Evolutionary conservation across 2,888 invertebrate species (phyloP).

Genomic region (Ptilodon capucinus): DNA sequence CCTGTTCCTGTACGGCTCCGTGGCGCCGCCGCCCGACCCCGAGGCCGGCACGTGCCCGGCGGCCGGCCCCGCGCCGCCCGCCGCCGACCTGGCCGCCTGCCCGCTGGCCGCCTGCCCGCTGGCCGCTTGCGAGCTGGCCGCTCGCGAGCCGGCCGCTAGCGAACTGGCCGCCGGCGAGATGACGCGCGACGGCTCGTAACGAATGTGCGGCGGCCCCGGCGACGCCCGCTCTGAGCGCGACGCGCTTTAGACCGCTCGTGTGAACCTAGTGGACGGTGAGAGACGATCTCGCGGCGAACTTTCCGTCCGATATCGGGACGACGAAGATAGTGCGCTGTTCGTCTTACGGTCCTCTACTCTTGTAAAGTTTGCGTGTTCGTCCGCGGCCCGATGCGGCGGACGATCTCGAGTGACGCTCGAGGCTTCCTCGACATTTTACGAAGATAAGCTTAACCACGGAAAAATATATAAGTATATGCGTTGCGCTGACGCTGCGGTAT

Average conservation of each 20-base stretch:
- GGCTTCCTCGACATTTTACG: neutral
- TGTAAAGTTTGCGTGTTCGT: neutral
- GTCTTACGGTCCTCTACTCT: neutral
- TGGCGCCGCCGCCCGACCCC: constrained; percentile 56
- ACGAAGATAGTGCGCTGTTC: neutral
- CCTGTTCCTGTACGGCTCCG: constrained; percentile 71
- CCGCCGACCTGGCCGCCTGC: constrained; percentile 12
- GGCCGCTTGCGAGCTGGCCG: too few relatives aligned
- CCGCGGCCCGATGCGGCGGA: neutral
- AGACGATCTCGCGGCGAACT: neutral
- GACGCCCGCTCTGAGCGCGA: neutral
- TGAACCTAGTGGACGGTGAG: neutral
- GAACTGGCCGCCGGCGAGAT: neutral
- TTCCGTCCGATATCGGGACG: neutral
- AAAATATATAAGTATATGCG: constrained; percentile 8
- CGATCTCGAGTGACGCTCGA: neutral
- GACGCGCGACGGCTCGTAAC: constrained; percentile 28
- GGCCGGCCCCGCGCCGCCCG: constrained; percentile 9
- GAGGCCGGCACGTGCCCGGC: constrained; percentile 53
- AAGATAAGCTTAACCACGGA: constrained; percentile 18
- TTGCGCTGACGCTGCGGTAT: constrained; percentile 11
- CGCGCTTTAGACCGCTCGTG: neutral
- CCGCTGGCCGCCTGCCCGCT: constrained; percentile 43
- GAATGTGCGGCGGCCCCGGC: constrained; percentile 1
- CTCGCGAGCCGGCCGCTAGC: constrained; percentile 14